Conservation (phyloP, 2,888 invertebrate species). For the Ashinkailepas kermadecensis region DNA sequence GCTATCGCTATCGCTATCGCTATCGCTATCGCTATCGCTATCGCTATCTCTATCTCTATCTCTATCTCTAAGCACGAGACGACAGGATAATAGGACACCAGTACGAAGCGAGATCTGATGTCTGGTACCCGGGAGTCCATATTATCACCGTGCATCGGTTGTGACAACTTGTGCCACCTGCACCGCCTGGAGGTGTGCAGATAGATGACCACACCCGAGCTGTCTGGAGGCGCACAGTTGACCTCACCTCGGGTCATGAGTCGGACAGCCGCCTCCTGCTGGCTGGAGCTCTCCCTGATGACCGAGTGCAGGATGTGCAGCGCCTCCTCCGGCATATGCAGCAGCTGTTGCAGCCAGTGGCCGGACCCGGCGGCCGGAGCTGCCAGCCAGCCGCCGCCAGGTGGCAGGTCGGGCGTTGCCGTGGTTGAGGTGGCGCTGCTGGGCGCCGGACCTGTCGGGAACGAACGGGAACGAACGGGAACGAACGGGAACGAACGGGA, state of each 20-base stretch:
- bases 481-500: neutral
- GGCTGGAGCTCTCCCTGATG: neutral
- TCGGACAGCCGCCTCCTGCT: constrained; percentile 9
- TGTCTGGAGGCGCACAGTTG: too few species aligned
- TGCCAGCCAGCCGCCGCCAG: neutral
- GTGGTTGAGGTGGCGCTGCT: neutral
- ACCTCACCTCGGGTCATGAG: neutral
- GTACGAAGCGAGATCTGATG: too few species aligned
- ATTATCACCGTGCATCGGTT: too few species aligned
- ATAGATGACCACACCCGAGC: too few species aligned
- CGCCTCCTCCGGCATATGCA: constrained; percentile 3
- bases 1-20: too few species aligned
- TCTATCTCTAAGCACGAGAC: too few species aligned
- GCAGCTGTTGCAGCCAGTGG: constrained; percentile 14
- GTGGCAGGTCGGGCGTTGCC: neutral
- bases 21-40: too few species aligned
- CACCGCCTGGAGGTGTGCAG: too few species aligned
- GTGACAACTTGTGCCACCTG: too few species aligned
- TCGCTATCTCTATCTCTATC: too few species aligned
- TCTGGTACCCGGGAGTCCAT: too few species aligned
- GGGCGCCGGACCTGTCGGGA: neutral
- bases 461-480: neutral
- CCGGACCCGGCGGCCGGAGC: neutral
- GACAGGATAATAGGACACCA: too few species aligned
- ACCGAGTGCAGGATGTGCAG: constrained; percentile 1